phyloP scores from a whole-genome alignment of 2,888 invertebrate genomes.

The Cerceris rybyensis region DNA sequence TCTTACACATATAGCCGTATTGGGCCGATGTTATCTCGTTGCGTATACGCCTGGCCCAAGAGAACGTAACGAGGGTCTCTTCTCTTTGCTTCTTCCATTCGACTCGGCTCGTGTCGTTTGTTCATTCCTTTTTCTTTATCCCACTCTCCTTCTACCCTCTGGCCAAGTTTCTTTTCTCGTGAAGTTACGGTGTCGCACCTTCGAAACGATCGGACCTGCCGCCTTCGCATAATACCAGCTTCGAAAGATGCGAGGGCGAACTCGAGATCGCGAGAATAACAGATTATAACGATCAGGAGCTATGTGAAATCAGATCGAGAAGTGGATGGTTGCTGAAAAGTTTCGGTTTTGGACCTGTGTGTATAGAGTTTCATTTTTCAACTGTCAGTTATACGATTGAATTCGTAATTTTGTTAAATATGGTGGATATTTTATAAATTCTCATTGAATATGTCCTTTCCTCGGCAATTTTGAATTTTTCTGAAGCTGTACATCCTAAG shows the following conservation, averaged over 20 bases:
- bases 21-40: slow-evolving; percentile 63
- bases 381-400: too few species aligned
- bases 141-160: neutral
- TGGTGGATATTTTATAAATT: too few species aligned
- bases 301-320: too few species aligned
- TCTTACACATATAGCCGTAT: slow-evolving; percentile 50
- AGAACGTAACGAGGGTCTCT: slow-evolving; percentile 59
- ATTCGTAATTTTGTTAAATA: too few species aligned
- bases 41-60: slow-evolving; percentile 51
- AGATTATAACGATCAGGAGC: neutral
- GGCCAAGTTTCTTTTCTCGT: too few species aligned
- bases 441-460: too few species aligned
- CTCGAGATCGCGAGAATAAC: slow-evolving; percentile 20
- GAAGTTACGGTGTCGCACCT: slow-evolving; percentile 29
- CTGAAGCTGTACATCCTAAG: too few species aligned
- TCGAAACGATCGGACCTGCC: neutral
- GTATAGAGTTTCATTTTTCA: too few species aligned
- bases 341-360: too few species aligned
- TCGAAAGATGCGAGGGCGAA: neutral
- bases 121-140: neutral
- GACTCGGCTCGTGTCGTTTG: neutral
- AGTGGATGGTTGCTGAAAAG: neutral
- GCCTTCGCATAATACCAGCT: neutral
- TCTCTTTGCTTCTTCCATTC: slow-evolving; percentile 10
- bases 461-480: too few species aligned